Percentiles rank a stretch among this genome's conserved stretches.
Conservation (phyloP, 2,888 invertebrate species). For the Synanthedon vespiformis region DNA sequence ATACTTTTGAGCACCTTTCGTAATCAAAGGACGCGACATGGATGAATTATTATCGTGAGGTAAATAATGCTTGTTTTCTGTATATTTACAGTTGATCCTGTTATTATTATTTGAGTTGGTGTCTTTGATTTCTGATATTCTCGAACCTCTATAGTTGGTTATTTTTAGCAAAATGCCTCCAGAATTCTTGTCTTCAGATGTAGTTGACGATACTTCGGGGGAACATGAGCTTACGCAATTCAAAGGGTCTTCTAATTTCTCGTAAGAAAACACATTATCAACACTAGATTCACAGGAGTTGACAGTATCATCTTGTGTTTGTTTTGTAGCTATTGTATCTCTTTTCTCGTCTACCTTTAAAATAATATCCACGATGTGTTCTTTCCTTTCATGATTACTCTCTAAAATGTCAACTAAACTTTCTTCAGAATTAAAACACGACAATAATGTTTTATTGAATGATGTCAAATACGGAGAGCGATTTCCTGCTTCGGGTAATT, state of each 20-base stretch:
- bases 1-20: slow-evolving; percentile 66
- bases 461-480: not conserved
- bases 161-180: slow-evolving; percentile 48
- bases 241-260: slow-evolving; percentile 18
- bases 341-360: not conserved
- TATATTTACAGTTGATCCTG: slow-evolving; percentile 41
- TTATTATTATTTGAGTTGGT: slow-evolving; percentile 17
- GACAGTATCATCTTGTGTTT: slow-evolving; percentile 20
- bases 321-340: not conserved
- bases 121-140: slow-evolving; percentile 44
- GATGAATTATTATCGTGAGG: slow-evolving; percentile 18
- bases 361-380: not conserved
- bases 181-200: slow-evolving; percentile 53
- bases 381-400: too few relatives aligned
- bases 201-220: slow-evolving; percentile 61
- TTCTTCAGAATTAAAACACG: not conserved
- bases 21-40: slow-evolving; percentile 44
- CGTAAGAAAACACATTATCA: slow-evolving; percentile 28
- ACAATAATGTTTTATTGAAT: not conserved
- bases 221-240: slow-evolving; percentile 33
- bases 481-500: not conserved
- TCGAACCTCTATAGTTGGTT: slow-evolving; percentile 48
- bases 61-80: slow-evolving; percentile 40
- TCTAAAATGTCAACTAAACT: too few relatives aligned
- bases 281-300: slow-evolving; percentile 38